phyloP scores from a whole-genome alignment of 2,888 invertebrate species.

The Cosmia pyralina region DNA sequence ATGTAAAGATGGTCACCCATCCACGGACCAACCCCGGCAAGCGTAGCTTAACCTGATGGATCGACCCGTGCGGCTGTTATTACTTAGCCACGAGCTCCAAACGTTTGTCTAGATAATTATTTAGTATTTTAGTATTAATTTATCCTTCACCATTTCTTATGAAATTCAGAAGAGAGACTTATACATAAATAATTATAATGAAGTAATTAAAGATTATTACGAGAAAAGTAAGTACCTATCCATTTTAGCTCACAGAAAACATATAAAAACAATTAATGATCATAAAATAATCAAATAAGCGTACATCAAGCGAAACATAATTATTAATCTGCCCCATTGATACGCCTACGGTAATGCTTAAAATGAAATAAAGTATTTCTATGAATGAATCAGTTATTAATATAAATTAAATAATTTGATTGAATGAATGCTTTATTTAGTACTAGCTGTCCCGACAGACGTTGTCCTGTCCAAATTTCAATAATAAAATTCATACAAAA shows the following conservation, averaged over 20 bases:
- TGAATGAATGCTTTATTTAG: background rate
- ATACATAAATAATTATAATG: background rate
- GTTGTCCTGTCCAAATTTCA: too few relatives aligned
- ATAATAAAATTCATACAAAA: too few relatives aligned
- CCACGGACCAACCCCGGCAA: too few relatives aligned
- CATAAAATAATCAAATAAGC: conserved; percentile 21
- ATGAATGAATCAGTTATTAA: background rate
- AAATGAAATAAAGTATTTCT: conserved; percentile 13
- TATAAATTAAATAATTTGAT: conserved; percentile 8
- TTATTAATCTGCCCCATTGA: conserved; percentile 27
- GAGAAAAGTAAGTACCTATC: background rate
- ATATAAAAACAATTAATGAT: conserved; percentile 10
- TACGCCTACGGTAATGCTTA: conserved; percentile 9
- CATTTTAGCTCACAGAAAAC: background rate
- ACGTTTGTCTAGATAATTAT: background rate
- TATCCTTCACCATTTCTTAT: background rate
- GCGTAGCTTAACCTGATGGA: too few relatives aligned
- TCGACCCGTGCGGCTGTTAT: too few relatives aligned
- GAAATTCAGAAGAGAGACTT: background rate
- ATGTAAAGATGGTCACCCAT: too few relatives aligned
- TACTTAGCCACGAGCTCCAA: too few relatives aligned
- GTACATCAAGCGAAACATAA: conserved; percentile 32
- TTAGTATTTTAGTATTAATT: too few relatives aligned
- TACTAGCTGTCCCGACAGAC: too few relatives aligned
- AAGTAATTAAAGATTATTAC: background rate